A percentile compares a stretch with the other conserved stretches of the same genome.
These are phyloP conservation scores for Corynorhinus townsendii DNA, from an alignment of 2,113 vertebrate species.

Conservation along the genomic window DNA sequence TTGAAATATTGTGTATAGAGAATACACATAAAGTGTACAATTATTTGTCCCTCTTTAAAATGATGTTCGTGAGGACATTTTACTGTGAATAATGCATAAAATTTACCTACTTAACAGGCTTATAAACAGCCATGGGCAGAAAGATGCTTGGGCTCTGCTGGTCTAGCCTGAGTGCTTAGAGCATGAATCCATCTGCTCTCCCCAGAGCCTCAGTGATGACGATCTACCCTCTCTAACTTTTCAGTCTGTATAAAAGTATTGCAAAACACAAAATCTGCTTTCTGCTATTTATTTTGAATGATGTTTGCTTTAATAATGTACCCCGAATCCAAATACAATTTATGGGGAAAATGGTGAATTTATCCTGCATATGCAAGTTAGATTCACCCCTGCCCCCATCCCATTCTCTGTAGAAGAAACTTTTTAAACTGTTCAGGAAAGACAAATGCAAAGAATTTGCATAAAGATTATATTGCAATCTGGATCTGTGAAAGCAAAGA, in stretches of 20 bases:
- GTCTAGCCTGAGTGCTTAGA: background rate
- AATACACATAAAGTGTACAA: background rate
- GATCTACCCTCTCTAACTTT: background rate
- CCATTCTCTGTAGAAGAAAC: background rate
- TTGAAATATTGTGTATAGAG: background rate
- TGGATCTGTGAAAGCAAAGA: conserved; percentile 17
- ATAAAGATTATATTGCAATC: background rate
- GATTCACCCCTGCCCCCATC: background rate
- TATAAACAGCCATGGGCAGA: background rate
- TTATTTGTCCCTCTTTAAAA: background rate
- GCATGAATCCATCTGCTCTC: conserved; percentile 43
- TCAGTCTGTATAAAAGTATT: conserved; percentile 22
- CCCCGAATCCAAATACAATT: conserved; percentile 22
- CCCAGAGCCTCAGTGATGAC: background rate
- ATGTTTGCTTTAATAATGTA: conserved; percentile 5
- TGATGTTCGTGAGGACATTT: conserved; percentile 2
- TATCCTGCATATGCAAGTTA: background rate
- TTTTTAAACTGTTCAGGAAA: conserved; percentile 8
- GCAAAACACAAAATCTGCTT: conserved; percentile 41
- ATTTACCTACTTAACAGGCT: background rate
- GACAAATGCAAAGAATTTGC: conserved; percentile 24
- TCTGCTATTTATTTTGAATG: conserved; percentile 17
- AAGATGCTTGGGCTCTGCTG: background rate
- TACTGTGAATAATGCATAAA: conserved; percentile 5
- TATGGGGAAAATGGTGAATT: background rate